These are phyloP conservation scores for Bruchidius siliquastri DNA, from an alignment of 2,888 invertebrate species.

Conservation along the genomic window DNA sequence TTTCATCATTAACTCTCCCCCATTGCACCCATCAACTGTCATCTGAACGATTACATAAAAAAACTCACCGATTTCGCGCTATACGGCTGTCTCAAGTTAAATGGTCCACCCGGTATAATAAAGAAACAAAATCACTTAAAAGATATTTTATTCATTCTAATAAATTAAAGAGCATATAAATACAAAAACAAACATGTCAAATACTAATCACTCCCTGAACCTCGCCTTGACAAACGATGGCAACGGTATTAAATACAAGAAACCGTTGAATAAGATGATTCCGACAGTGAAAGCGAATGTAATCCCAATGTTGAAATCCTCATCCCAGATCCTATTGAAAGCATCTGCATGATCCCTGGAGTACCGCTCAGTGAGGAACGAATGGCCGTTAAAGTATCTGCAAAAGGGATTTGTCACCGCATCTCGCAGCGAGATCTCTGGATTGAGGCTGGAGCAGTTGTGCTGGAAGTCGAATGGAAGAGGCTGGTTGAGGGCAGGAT, in stretches of 20 bases:
- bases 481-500: conserved; percentile 51
- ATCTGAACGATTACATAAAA: no score
- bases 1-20: no score
- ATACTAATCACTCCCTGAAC: conserved; percentile 64
- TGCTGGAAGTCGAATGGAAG: conserved; percentile 49
- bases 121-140: no score
- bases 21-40: no score
- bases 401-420: conserved; percentile 55
- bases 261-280: conserved; percentile 75
- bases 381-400: conserved; percentile 62
- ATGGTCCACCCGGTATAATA: no score
- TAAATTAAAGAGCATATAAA: no score
- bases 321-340: conserved; percentile 57
- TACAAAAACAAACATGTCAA: no score
- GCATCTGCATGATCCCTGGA: conserved; percentile 55
- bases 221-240: conserved; percentile 82
- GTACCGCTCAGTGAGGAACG: conserved; percentile 69
- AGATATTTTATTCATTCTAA: no score
- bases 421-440: conserved; percentile 52
- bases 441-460: conserved; percentile 55
- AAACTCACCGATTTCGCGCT: no score
- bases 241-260: conserved; percentile 79
- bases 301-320: conserved; percentile 75
- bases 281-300: conserved; percentile 79
- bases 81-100: no score